Percentiles rank a stretch among this genome's conserved stretches.
These are phyloP conservation scores for Lasioglossum calceatum DNA, from an alignment of 2,888 invertebrate genomes.

Conservation along the genomic window DNA sequence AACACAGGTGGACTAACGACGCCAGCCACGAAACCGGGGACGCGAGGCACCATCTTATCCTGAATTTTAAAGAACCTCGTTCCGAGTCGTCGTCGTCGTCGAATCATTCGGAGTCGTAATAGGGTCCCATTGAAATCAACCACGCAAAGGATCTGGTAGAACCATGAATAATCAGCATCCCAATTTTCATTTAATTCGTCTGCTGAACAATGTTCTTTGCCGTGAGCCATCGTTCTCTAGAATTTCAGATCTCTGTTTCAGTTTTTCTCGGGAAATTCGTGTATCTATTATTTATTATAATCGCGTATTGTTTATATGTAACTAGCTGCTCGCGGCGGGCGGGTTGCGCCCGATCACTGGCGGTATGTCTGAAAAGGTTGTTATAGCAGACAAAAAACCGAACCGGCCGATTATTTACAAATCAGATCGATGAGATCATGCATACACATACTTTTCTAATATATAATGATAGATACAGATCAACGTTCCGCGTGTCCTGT, in stretches of 20 bases:
- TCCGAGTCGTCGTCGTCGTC: neutral
- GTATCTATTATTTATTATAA: neutral
- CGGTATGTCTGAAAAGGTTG: no score
- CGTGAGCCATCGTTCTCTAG: no score
- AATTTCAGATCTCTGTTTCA: no score
- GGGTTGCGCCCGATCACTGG: no score
- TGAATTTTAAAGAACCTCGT: constrained; percentile 13
- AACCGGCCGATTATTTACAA: no score
- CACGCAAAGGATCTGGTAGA: neutral
- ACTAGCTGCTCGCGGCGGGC: no score
- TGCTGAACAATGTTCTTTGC: neutral
- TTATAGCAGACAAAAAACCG: no score
- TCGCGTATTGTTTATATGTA: neutral
- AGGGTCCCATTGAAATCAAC: neutral
- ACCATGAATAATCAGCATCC: neutral
- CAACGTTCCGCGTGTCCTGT: neutral
- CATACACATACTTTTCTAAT: no score
- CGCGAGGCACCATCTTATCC: neutral
- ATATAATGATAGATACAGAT: no score
- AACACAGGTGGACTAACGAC: constrained; percentile 6
- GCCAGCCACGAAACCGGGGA: neutral
- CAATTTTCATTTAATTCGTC: neutral
- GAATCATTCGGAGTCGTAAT: neutral
- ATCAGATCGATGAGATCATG: neutral
- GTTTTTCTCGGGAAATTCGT: no score